Evolutionary conservation across 2,888 invertebrate genomes (phyloP).

Genomic region (Drosophila robusta): DNA sequence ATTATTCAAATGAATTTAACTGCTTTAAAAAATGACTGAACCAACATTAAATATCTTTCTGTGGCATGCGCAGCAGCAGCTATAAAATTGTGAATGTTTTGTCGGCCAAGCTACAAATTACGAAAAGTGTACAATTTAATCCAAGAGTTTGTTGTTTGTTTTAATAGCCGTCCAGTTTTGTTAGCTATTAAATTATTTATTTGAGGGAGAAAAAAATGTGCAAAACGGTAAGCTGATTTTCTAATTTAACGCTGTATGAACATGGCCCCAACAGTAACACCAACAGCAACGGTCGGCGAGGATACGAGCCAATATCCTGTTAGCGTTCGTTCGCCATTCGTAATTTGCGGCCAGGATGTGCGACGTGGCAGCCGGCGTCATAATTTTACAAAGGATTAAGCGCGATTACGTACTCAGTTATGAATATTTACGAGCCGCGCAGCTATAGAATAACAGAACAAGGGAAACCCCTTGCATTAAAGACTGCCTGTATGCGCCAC

Average conservation of each 20-base stretch:
- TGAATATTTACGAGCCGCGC: slow-evolving; percentile 73
- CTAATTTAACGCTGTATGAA: slow-evolving; percentile 74
- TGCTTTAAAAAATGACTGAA: slow-evolving; percentile 15
- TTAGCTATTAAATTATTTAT: slow-evolving; percentile 69
- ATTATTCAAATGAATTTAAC: slow-evolving; percentile 37
- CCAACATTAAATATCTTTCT: not conserved
- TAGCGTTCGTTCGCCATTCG: slow-evolving; percentile 33
- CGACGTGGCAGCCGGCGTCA: slow-evolving; percentile 55
- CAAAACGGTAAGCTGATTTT: slow-evolving; percentile 50
- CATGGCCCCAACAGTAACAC: slow-evolving; percentile 25
- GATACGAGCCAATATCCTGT: slow-evolving; percentile 65
- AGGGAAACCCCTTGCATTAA: slow-evolving; percentile 31
- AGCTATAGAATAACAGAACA: slow-evolving; percentile 52
- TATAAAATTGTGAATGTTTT: slow-evolving; percentile 20
- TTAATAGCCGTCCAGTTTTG: slow-evolving; percentile 56
- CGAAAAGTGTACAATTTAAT: slow-evolving; percentile 10
- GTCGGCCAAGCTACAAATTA: slow-evolving; percentile 24
- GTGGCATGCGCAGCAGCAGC: slow-evolving; percentile 8
- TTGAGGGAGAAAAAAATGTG: slow-evolving; percentile 18
- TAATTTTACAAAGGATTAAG: slow-evolving; percentile 80
- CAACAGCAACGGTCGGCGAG: slow-evolving; percentile 13
- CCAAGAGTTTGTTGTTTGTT: slow-evolving; percentile 28
- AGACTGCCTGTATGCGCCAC: slow-evolving; percentile 4
- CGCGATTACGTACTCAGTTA: slow-evolving; percentile 76
- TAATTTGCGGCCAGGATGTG: slow-evolving; percentile 65